Percentiles rank a stretch among this genome's conserved stretches.
phyloP scores from a whole-genome alignment of 2,888 invertebrate genomes.

The Leptinotarsa juncta region DNA sequence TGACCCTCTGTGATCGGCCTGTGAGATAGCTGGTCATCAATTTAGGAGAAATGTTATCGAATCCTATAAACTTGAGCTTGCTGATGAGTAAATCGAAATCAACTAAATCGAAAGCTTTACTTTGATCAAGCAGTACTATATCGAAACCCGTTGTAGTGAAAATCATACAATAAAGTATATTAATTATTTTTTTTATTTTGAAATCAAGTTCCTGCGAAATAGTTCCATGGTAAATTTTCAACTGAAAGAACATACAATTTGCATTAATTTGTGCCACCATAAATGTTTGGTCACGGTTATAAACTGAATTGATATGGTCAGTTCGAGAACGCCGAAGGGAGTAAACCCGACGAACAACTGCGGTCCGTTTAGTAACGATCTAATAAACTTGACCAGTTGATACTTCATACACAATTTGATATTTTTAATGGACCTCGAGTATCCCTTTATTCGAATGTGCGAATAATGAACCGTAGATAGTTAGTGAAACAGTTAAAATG shows the following conservation, averaged over 20 bases:
- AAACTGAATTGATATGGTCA: neutral
- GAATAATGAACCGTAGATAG: conserved; percentile 1
- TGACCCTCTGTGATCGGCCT: no score
- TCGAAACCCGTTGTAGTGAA: no score
- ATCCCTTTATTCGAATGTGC: neutral
- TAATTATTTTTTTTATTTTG: no score
- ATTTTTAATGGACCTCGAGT: neutral
- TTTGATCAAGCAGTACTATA: no score
- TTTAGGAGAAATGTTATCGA: no score
- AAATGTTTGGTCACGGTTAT: neutral
- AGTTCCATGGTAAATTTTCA: no score
- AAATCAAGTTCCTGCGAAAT: no score
- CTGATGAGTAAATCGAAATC: no score
- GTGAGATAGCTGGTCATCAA: no score
- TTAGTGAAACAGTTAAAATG: neutral
- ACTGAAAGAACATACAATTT: neutral
- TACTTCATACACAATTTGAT: neutral
- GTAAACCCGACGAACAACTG: neutral
- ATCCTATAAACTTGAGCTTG: no score
- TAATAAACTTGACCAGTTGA: conserved; percentile 2
- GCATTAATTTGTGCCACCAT: neutral
- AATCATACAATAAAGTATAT: no score
- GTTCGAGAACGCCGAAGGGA: neutral
- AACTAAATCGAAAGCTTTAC: no score
- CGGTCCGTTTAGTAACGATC: neutral